Evolutionary conservation across 2,888 invertebrate species (phyloP).

Genomic region (Zhuqinia jingwanae): DNA sequence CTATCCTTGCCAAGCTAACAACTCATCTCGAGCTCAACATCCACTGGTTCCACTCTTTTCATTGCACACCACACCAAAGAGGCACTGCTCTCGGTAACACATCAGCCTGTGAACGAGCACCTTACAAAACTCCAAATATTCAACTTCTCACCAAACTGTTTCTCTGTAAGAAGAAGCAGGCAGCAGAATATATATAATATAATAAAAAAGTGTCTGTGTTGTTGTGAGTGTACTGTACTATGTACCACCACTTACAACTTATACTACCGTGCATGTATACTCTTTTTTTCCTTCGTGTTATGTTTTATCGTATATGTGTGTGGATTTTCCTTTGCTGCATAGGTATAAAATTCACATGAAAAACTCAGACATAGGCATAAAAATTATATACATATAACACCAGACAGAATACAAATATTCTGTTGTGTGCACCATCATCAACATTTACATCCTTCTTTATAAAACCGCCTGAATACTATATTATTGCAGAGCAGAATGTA

Average conservation of each 20-base stretch:
- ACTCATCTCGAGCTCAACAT: slow-evolving; percentile 31
- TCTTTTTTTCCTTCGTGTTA: not conserved
- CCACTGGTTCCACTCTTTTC: slow-evolving; percentile 43
- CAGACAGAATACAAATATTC: no score
- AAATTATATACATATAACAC: not conserved
- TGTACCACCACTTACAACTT: no score
- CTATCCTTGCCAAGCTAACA: slow-evolving; percentile 64
- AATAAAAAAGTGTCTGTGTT: not conserved
- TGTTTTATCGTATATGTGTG: no score
- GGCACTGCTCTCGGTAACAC: slow-evolving; percentile 48
- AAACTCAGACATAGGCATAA: slow-evolving; percentile 28
- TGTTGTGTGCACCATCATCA: no score
- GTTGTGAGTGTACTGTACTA: not conserved
- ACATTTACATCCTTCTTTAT: no score
- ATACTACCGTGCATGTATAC: not conserved
- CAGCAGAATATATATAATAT: no score
- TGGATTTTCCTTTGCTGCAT: not conserved
- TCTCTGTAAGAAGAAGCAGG: no score
- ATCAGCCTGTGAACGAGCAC: slow-evolving; percentile 57
- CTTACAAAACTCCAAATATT: slow-evolving; percentile 21
- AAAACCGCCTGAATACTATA: no score
- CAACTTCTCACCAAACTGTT: slow-evolving; percentile 27
- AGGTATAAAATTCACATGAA: slow-evolving; percentile 19
- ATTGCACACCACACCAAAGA: slow-evolving; percentile 47
- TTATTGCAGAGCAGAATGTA: slow-evolving; percentile 10